Evolutionary conservation across 1,140 invertebrate species (phyloP).

Genomic region (Drosophila lacertosa): DNA sequence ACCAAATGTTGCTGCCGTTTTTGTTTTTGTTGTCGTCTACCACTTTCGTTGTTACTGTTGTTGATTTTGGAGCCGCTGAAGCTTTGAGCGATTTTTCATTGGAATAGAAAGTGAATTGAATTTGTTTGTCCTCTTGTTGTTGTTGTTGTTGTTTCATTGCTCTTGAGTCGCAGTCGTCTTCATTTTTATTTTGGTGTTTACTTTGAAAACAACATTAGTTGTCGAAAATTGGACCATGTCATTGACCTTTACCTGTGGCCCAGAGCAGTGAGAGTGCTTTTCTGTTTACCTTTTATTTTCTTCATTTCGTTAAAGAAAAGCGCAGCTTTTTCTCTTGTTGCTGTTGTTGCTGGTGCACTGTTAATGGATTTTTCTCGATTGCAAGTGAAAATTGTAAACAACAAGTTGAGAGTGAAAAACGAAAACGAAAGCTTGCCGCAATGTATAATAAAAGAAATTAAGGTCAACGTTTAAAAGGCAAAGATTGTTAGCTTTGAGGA

Average conservation of each 20-base stretch:
- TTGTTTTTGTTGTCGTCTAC: constrained; percentile 58
- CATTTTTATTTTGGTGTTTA: constrained; percentile 54
- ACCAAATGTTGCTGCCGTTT: constrained; percentile 38
- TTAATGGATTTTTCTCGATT: constrained; percentile 44
- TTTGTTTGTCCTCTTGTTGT: constrained; percentile 47
- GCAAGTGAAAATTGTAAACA: constrained; percentile 27
- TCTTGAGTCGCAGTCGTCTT: constrained; percentile 64
- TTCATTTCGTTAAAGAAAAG: constrained; percentile 33
- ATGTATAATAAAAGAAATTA: neutral
- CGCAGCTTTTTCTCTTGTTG: constrained; percentile 39
- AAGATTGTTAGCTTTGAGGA: neutral
- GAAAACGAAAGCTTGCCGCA: neutral
- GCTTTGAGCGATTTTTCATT: constrained; percentile 82
- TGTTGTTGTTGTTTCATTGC: constrained; percentile 58
- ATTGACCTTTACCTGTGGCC: constrained; percentile 71
- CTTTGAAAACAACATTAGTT: constrained; percentile 57
- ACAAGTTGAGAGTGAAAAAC: neutral
- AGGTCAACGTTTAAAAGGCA: neutral
- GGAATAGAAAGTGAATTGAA: constrained; percentile 84
- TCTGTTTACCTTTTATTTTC: constrained; percentile 38
- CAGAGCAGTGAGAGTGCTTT: constrained; percentile 74
- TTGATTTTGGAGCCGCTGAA: constrained; percentile 67
- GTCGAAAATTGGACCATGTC: constrained; percentile 75
- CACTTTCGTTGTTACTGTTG: constrained; percentile 82
- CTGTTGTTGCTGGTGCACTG: neutral